Base-by-base conservation (phyloP, 2,888 invertebrate species). In the Pardosa pseudoannulata region DNA sequence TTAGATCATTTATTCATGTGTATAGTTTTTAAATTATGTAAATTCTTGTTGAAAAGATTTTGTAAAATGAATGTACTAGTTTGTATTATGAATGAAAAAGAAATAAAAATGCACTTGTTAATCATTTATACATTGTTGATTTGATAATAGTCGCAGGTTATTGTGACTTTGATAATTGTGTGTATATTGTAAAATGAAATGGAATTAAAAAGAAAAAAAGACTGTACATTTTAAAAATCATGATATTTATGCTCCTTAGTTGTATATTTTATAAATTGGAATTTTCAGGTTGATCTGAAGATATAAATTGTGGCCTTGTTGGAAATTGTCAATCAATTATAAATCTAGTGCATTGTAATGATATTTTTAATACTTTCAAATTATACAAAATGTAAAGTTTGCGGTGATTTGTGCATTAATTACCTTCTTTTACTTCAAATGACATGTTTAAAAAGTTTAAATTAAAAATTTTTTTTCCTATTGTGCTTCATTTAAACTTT, bases 21-120 rank as follows among this genome's bases (percentile, higher is more conserved):
- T 83, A 83, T 76, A 83, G 82, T 65, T 71, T 73, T 73, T 50
- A 50, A 80, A 67, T 28, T 80, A 36, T 78, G 73, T 76, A 80
- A 80, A 80, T 67, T 80, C 73, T 80, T 81, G 73, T 81, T 81
- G 70, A 56, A 50, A 46, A 28, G 64, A 64, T 72, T 68, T 76
- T 76, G 75, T 71, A 50, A 76, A 76, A n/a, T 56, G 70, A 62
- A 41, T 62, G 70, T 82, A 62, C 64, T 27, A 29, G 39, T 67
- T 36, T 50, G n/a, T 19, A 50, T 70, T 71, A 39, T 19, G 11
- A n/a, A n/a, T n/a, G n/a, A n/a, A n/a, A 72, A 32, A 31, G 11
- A 67, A 32, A 1, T 19, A 27, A 67, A 56, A 56, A 16, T 39
- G 74, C 82, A 83, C 76, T 83, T 83, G 76, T 83, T 76, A 83